phyloP scores from a whole-genome alignment of 2,797 vertebrate genomes.

The Liasis olivaceus region DNA sequence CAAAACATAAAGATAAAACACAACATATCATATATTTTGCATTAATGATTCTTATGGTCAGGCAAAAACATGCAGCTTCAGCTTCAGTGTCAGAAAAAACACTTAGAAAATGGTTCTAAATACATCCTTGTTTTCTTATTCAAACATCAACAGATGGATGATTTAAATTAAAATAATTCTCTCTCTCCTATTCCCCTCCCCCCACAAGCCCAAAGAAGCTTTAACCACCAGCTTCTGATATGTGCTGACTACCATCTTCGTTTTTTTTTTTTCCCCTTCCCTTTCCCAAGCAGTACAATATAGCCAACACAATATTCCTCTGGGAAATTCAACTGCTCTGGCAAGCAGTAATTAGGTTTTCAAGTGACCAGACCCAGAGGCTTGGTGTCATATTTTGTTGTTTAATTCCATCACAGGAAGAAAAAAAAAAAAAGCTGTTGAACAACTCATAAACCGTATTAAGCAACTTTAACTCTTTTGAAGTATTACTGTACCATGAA shows the following conservation, averaged over 20 bases:
- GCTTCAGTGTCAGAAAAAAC: neutral
- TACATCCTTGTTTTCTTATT: neutral
- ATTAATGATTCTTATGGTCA: neutral
- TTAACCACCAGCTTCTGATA: neutral
- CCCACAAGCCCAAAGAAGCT: neutral
- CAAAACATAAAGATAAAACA: neutral
- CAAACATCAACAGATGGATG: neutral
- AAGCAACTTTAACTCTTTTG: neutral
- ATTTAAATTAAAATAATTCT: neutral
- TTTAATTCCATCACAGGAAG: slow-evolving; percentile 1
- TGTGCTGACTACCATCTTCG: slow-evolving; percentile 2
- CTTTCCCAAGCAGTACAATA: neutral
- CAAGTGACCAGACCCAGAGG: neutral
- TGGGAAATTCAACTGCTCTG: neutral
- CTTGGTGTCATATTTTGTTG: neutral
- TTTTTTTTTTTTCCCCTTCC: slow-evolving; percentile 2
- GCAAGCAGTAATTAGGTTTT: neutral
- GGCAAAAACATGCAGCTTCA: neutral
- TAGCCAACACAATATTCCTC: neutral
- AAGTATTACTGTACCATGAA: neutral
- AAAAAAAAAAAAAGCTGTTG: neutral
- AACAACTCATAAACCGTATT: neutral
- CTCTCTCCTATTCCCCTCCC: neutral
- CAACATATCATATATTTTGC: neutral
- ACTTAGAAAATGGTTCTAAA: neutral